A percentile compares a stretch with the other conserved stretches of the same genome.
These are phyloP conservation scores for Clarias laeviceps DNA, from an alignment of 2,797 vertebrate species.

Conservation along the genomic window DNA sequence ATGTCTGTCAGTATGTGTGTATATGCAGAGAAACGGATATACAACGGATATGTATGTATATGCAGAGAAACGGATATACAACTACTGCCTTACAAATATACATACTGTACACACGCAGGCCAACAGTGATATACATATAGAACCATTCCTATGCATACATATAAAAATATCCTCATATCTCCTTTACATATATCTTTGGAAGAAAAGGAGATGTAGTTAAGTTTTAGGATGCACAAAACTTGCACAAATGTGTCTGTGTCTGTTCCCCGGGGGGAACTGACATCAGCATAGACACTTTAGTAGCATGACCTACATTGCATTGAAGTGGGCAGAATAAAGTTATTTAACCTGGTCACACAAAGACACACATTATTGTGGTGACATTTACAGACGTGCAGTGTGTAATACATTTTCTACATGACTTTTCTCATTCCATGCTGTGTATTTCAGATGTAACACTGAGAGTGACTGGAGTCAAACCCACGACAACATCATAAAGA, in stretches of 20 bases:
- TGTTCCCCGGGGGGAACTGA: slow-evolving; percentile 4
- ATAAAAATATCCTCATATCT: neutral
- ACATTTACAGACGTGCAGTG: slow-evolving; percentile 16
- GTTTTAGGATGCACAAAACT: no score
- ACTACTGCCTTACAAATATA: neutral
- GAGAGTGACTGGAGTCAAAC: slow-evolving; percentile 98
- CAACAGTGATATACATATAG: neutral
- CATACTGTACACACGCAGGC: neutral
- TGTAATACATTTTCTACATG: neutral
- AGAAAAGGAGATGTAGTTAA: neutral
- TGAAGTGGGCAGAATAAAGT: slow-evolving; percentile 50
- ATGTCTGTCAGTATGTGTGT: no score
- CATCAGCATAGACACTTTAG: slow-evolving; percentile 49
- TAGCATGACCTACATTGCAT: slow-evolving; percentile 64
- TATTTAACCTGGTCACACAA: slow-evolving; percentile 30
- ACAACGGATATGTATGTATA: no score
- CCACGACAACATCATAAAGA: slow-evolving; percentile 97
- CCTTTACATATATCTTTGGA: neutral
- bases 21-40: neutral
- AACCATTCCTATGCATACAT: neutral
- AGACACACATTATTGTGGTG: neutral
- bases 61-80: neutral
- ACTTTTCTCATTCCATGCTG: neutral
- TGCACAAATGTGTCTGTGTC: no score
- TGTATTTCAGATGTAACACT: slow-evolving; percentile 86